phyloP scores from a whole-genome alignment of 2,113 vertebrate species.

The Xiphophorus couchianus region DNA sequence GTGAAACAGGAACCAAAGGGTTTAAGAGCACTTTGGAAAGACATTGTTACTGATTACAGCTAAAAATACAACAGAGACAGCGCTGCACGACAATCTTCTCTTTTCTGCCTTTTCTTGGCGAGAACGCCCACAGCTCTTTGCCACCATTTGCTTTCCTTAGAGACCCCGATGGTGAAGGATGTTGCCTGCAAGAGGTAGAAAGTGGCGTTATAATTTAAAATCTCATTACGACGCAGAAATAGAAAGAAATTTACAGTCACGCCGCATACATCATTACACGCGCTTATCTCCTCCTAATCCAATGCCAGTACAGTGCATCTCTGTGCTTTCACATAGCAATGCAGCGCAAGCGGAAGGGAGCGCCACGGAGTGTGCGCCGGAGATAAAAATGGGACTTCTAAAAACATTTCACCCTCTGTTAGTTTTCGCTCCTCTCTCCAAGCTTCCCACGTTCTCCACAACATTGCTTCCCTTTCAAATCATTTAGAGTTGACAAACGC shows the following conservation, averaged over 20 bases:
- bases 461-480: slow-evolving; percentile 53
- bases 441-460: slow-evolving; percentile 64
- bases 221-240: neutral
- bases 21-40: neutral
- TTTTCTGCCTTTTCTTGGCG: neutral
- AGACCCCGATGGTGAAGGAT: neutral
- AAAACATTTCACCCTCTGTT: slow-evolving; percentile 62
- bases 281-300: slow-evolving; percentile 16
- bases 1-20: neutral
- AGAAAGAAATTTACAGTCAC: neutral
- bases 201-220: neutral
- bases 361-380: slow-evolving; percentile 45
- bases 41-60: neutral
- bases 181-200: neutral
- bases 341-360: slow-evolving; percentile 34
- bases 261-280: slow-evolving; percentile 18
- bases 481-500: slow-evolving; percentile 52
- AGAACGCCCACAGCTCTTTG: neutral
- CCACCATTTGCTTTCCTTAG: neutral
- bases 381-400: slow-evolving; percentile 69
- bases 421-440: slow-evolving; percentile 61
- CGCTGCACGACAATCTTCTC: neutral
- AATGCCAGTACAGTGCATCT: slow-evolving; percentile 25
- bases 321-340: slow-evolving; percentile 11
- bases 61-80: neutral